Base-by-base conservation (phyloP, 2,113 vertebrate species). In the Bufo gargarizans region DNA sequence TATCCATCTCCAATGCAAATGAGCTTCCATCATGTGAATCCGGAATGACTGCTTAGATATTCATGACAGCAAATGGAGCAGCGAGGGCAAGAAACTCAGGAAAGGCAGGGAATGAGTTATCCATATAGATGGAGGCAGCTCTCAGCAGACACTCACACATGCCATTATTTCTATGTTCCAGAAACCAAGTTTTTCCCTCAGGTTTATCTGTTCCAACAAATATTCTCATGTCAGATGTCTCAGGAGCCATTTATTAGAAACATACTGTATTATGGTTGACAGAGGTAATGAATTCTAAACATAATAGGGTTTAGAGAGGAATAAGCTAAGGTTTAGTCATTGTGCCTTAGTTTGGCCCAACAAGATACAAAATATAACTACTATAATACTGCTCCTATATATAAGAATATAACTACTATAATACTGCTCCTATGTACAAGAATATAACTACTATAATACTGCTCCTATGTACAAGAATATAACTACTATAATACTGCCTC, bases 1-100 rank as follows among this genome's bases (percentile, higher is more conserved):
- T 20, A 58, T 53, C 78, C 78, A 17, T 80, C 78, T 59, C 14
- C 13, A 43, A 59, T 80, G 78, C 55, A 80, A 80, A 80, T 77
- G 3, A 5, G 13, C 7, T 43, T 45, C 6, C 55, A 59, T 6
- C n/a, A 17, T 22, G 13, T 59, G 53, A 58, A 13, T 56, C 53
- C 4, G 1, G 20, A 49, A 20, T 20, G 47, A 76, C 72, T 20
- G 56, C 22, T 74, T 43, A 45, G 43, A 74, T 58, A 58, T 33
- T 9, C 50, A 33, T 56, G 56, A 33, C 56, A 16, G 13, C 0
- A 16, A 22, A 33, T 2, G 33, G 13, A 58, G 56, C 53, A n/a
- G 6, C 55, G 1, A 2, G 55, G 11, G 7, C 55, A 58, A 9
- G 3, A 61, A 19, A 17, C 63, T 7, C 19, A 6, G 17, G 65